These are phyloP conservation scores for Psittacula derbiana DNA, from an alignment of 2,797 vertebrate species.

Conservation along the genomic window DNA sequence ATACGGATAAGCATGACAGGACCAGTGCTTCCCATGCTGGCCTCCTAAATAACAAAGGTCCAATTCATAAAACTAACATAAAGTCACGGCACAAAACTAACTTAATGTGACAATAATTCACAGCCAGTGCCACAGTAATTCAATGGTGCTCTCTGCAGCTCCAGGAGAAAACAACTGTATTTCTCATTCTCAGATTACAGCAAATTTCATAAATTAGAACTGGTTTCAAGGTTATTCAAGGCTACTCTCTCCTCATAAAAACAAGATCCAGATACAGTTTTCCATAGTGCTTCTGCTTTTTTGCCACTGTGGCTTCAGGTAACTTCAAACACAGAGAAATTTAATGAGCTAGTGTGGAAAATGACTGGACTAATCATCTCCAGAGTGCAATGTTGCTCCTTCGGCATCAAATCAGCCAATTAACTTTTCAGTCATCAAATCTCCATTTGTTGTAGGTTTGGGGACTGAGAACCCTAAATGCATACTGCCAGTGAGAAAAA, in stretches of 20 bases:
- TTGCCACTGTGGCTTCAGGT: background rate
- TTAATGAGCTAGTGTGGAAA: background rate
- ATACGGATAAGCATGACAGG: background rate
- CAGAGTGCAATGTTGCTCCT: background rate
- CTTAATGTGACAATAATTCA: constrained; percentile 12
- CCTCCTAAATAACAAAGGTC: constrained; percentile 1
- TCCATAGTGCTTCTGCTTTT: background rate
- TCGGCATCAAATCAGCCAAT: background rate
- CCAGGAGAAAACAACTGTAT: background rate
- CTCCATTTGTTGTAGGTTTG: background rate
- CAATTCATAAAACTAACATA: constrained; percentile 10
- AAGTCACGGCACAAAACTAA: background rate
- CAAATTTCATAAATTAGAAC: background rate
- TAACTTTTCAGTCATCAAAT: background rate
- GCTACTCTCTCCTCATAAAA: background rate
- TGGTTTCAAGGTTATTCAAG: background rate
- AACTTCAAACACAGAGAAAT: background rate
- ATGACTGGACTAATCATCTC: background rate
- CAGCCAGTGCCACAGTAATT: background rate
- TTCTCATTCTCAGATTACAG: background rate
- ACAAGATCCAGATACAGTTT: background rate
- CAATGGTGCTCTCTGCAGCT: background rate
- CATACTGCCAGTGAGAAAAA: background rate
- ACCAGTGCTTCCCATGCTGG: background rate
- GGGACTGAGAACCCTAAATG: background rate